Conservation (phyloP, 2,888 invertebrate genomes). For the Ptychoptera contaminata region DNA sequence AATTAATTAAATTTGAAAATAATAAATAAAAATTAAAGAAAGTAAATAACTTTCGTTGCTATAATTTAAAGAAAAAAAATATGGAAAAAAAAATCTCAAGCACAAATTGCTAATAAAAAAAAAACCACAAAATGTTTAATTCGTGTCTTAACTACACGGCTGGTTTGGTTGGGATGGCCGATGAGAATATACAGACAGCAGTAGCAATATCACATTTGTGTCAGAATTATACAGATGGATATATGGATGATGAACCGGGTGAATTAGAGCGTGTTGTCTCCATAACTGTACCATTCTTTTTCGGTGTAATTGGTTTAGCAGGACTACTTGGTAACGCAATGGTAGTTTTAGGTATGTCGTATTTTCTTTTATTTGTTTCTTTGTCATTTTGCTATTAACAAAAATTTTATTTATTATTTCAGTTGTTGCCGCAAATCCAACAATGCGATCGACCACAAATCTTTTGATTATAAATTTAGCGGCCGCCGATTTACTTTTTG, state of each 20-base stretch:
- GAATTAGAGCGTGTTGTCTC: conserved; percentile 48
- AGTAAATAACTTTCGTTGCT: no score
- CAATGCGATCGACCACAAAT: conserved; percentile 89
- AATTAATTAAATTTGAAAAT: no score
- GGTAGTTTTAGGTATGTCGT: conserved; percentile 49
- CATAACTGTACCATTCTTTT: conserved; percentile 63
- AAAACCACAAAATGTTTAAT: no score
- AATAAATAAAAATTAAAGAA: no score
- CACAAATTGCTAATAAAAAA: no score
- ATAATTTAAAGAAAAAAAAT: no score
- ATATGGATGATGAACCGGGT: conserved; percentile 34
- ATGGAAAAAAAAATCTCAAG: no score
- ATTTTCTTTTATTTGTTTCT: neutral
- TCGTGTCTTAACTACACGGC: no score
- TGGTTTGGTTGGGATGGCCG: no score
- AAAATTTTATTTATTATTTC: conserved; percentile 10
- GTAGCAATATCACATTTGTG: no score
- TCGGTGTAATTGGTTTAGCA: conserved; percentile 70
- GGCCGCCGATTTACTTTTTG: conserved; percentile 78
- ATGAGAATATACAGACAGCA: no score
- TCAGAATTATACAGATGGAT: conserved; percentile 6
- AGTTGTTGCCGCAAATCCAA: conserved; percentile 74
- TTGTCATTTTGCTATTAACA: neutral
- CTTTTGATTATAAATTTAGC: conserved; percentile 81
- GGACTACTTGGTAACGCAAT: conserved; percentile 81